Conservation (phyloP, 2,888 invertebrate genomes). For the Hydriomena furcata region DNA sequence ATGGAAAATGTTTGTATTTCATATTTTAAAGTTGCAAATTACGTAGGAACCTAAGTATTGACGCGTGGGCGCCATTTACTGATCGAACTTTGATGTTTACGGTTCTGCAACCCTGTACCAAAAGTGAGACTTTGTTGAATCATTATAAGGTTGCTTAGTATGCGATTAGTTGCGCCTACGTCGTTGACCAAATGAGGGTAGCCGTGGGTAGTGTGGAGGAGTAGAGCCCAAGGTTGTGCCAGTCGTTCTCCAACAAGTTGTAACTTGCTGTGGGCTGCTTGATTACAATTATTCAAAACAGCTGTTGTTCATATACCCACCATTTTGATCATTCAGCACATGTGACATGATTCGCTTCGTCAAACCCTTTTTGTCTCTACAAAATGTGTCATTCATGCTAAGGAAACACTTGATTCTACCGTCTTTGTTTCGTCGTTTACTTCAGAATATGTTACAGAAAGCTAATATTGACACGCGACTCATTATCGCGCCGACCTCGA, state of each 20-base stretch:
- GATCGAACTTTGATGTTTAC: constrained; percentile 52
- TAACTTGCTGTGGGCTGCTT: constrained; percentile 72
- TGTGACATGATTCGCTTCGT: constrained; percentile 11
- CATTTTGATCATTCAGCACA: constrained; percentile 11
- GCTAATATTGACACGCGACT: constrained; percentile 72
- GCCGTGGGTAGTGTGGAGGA: constrained; percentile 80
- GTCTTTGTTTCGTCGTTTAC: constrained; percentile 44
- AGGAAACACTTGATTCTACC: constrained; percentile 45
- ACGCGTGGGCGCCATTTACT: constrained; percentile 67
- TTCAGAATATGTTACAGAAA: constrained; percentile 50
- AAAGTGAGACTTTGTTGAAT: constrained; percentile 69
- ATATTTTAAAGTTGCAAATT: too few species aligned
- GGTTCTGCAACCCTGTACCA: constrained; percentile 70
- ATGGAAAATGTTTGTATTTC: too few species aligned
- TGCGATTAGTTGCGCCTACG: constrained; percentile 76
- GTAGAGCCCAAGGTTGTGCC: constrained; percentile 79
- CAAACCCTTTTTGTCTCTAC: constrained; percentile 23
- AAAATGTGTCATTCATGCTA: constrained; percentile 26
- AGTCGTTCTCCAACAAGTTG: constrained; percentile 71
- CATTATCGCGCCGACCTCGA: constrained; percentile 74
- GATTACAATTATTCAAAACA: constrained; percentile 71
- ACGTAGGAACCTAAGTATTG: too few species aligned
- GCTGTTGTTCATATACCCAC: constrained; percentile 49
- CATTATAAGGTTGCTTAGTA: constrained; percentile 77
- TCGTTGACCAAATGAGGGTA: constrained; percentile 81